phyloP scores from a whole-genome alignment of 2,113 vertebrate genomes.

The Vulpes ferrilata region DNA sequence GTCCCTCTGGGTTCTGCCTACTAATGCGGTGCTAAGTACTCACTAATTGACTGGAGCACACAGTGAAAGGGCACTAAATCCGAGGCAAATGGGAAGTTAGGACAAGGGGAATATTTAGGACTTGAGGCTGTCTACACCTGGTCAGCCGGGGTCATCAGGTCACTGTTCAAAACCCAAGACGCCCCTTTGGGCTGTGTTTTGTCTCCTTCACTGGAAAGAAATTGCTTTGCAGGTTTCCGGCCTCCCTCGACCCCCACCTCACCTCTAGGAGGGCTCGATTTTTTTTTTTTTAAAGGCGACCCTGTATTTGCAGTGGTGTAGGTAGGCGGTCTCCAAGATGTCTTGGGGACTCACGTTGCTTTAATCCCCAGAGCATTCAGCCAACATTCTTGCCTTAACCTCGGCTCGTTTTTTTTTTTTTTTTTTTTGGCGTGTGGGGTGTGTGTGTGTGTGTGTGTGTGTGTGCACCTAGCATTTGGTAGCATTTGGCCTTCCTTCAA shows the following conservation, averaged over 20 bases:
- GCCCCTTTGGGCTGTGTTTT: neutral
- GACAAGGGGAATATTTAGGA: constrained; percentile 66
- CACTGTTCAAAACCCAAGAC: constrained; percentile 32
- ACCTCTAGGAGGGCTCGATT: neutral
- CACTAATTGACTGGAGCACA: constrained; percentile 61
- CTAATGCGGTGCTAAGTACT: constrained; percentile 51
- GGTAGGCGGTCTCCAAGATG: neutral
- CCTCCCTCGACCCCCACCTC: neutral
- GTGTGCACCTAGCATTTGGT: neutral
- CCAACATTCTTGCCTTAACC: constrained; percentile 61
- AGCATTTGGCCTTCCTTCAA: neutral
- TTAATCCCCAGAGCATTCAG: constrained; percentile 60
- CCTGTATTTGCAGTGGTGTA: neutral
- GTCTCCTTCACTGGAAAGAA: constrained; percentile 40
- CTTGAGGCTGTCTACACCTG: constrained; percentile 75
- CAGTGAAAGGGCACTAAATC: constrained; percentile 47
- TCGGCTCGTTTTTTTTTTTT: neutral
- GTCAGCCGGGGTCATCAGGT: constrained; percentile 69
- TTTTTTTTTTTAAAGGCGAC: neutral
- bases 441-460: no score
- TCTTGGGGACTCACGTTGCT: neutral
- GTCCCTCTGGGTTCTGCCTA: neutral
- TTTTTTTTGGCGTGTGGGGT: neutral
- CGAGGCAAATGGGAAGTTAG: constrained; percentile 45
- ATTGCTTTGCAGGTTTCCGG: neutral